Percentiles rank a stretch among this genome's conserved stretches.
phyloP scores from a whole-genome alignment of 2,113 vertebrate genomes.

The Hydrochoerus hydrochaeris region DNA sequence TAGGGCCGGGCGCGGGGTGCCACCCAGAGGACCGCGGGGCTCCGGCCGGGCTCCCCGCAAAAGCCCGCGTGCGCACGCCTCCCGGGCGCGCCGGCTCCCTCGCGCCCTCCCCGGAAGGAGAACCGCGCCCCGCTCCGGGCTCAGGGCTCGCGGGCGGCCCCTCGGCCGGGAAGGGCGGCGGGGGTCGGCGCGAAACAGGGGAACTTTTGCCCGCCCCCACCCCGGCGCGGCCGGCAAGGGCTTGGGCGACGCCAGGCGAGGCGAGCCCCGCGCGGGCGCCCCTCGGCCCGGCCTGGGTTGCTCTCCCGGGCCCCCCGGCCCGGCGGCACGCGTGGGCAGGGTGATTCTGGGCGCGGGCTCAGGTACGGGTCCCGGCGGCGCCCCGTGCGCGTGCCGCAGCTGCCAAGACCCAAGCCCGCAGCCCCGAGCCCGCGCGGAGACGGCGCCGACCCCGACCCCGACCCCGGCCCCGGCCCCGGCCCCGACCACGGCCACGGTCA shows the following conservation, averaged over 20 bases:
- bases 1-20: slow-evolving; percentile 45
- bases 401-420: background rate
- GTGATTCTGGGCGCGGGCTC: background rate
- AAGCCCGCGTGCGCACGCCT: slow-evolving; percentile 62
- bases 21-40: slow-evolving; percentile 62
- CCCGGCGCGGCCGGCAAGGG: background rate
- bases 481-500: background rate
- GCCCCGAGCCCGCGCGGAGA: background rate
- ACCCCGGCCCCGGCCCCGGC: background rate
- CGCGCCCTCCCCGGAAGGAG: background rate
- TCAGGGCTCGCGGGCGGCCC: background rate
- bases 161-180: background rate
- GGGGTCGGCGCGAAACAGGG: background rate
- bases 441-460: too few species aligned
- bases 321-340: background rate
- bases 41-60: slow-evolving; percentile 52
- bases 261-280: background rate
- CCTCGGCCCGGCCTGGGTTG: background rate
- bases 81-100: slow-evolving; percentile 20
- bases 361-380: background rate
- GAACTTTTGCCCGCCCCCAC: slow-evolving; percentile 66
- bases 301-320: background rate
- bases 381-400: background rate
- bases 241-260: background rate
- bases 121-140: background rate